phyloP scores from a whole-genome alignment of 2,113 vertebrate species.

The Atractosteus spatula region DNA sequence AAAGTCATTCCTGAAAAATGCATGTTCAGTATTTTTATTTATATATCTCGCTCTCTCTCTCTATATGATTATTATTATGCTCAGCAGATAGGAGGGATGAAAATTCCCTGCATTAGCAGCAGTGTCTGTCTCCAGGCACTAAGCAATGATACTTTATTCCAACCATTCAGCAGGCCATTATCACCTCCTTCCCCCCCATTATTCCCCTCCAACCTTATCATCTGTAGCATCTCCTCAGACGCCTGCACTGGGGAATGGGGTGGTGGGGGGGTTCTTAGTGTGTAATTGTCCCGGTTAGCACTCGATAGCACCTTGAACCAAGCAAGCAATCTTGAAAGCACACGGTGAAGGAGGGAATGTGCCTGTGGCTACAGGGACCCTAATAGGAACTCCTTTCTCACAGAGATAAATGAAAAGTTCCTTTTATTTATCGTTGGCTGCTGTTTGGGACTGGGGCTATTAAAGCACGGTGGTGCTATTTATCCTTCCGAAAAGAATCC shows the following conservation, averaged over 20 bases:
- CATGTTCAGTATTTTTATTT: constrained; percentile 71
- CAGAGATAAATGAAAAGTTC: constrained; percentile 80
- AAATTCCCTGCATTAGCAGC: constrained; percentile 79
- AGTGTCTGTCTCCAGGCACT: constrained; percentile 77
- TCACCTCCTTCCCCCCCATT: constrained; percentile 60
- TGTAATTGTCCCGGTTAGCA: constrained; percentile 81
- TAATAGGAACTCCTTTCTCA: constrained; percentile 78
- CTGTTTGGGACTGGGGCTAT: constrained; percentile 79
- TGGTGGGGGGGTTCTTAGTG: constrained; percentile 56
- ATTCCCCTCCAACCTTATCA: constrained; percentile 66
- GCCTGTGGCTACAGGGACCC: constrained; percentile 69
- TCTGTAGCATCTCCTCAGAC: constrained; percentile 67
- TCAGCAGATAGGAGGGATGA: constrained; percentile 60
- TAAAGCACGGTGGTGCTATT: constrained; percentile 72
- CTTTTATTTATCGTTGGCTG: constrained; percentile 75
- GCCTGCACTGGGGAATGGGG: constrained; percentile 62
- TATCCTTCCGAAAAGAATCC: constrained; percentile 74
- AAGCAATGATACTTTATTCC: constrained; percentile 78
- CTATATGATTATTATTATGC: constrained; percentile 72
- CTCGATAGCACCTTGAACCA: constrained; percentile 79
- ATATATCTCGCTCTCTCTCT: constrained; percentile 67
- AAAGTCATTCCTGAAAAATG: constrained; percentile 67
- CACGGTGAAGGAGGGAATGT: constrained; percentile 67
- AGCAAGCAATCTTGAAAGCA: constrained; percentile 78
- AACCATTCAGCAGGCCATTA: constrained; percentile 78